Base-by-base conservation (phyloP, 2,113 vertebrate species). In the Paraplagusia blochii region DNA sequence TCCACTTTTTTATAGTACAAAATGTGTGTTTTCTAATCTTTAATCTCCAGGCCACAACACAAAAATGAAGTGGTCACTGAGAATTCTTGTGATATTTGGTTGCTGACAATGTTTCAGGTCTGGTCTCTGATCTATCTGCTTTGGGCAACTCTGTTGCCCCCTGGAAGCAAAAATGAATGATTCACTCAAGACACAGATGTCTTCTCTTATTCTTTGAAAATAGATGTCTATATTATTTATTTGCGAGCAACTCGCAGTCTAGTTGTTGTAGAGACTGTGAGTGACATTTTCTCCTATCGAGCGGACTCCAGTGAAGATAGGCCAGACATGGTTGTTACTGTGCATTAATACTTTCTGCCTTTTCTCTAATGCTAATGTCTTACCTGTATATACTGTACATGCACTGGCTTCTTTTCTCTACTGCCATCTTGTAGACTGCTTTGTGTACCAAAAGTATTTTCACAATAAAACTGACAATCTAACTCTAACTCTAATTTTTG, bases 391-490 rank as follows among this genome's bases (percentile, higher is more conserved):
- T 83, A 76, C 52, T 79, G 68, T 84, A 82, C 74, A 84, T 83
- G 81, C 76, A 84, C 79, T 88, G 81, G 78, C 82, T 81, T 81
- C 16, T 57, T 76, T 66, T 81, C 74, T 66, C 58, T 61, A 74
- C 68, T 70, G 74, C 71, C 47, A 66, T 65, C 57, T 57, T 82
- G 64, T 78, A 66, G 82, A 77, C 58, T 61, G 67, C 78, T 79
- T 83, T 81, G 49, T 85, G 67, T 86, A 86, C 58, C 80, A 77
- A 84, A 82, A 83, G 76, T 88, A 88, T 88, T 87, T 88, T 88
- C 85, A 77, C 81, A 88, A 87, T 88, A 88, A 88, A 88, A 85
- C 44, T 63, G 67, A 81, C 48, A 81, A 78, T 22, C 58, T 74
- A 51, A 9, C 58, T n/a, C n/a, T n/a, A 53, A 38, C 22, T 47